Percentiles rank a stretch among this genome's conserved stretches.
phyloP scores from a whole-genome alignment of 2,888 invertebrate species.

The Chrysodeixis includens region DNA sequence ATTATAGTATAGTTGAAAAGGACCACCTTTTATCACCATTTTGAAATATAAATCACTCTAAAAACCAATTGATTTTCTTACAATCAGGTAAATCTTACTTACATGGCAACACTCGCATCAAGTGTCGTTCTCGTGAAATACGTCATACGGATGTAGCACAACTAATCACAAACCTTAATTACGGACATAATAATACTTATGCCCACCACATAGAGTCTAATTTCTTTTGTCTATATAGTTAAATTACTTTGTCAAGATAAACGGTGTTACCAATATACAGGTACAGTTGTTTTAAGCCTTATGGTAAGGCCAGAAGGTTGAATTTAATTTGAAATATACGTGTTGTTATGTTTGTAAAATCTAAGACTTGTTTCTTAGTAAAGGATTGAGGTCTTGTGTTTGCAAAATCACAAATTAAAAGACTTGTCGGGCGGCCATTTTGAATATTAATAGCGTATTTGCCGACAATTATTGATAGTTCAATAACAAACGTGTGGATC shows the following conservation, averaged over 20 bases:
- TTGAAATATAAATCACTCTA: constrained; percentile 12
- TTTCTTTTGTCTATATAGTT: not conserved
- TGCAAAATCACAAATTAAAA: constrained; percentile 36
- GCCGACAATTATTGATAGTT: constrained; percentile 14
- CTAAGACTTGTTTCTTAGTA: constrained; percentile 44
- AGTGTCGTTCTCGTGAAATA: constrained; percentile 25
- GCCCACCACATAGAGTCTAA: rapidly evolving
- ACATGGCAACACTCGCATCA: constrained; percentile 29
- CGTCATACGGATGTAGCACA: constrained; percentile 41
- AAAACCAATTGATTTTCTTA: not conserved
- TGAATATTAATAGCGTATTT: constrained; percentile 37
- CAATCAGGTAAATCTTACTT: constrained; percentile 4
- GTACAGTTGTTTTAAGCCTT: constrained; percentile 18
- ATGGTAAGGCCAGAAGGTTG: rapidly evolving
- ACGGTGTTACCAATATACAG: constrained; percentile 11
- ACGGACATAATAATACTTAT: not conserved
- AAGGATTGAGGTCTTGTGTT: constrained; percentile 40
- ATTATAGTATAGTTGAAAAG: no score
- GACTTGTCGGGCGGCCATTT: constrained; percentile 18
- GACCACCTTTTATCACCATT: no score
- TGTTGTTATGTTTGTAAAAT: not conserved
- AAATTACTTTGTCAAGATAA: constrained; percentile 18
- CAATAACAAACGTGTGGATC: not conserved
- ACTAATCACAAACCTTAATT: constrained; percentile 14
- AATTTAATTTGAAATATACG: not conserved